Evolutionary conservation across 2,113 vertebrate genomes (phyloP).

Genomic region (Ailuropoda melanoleuca): DNA sequence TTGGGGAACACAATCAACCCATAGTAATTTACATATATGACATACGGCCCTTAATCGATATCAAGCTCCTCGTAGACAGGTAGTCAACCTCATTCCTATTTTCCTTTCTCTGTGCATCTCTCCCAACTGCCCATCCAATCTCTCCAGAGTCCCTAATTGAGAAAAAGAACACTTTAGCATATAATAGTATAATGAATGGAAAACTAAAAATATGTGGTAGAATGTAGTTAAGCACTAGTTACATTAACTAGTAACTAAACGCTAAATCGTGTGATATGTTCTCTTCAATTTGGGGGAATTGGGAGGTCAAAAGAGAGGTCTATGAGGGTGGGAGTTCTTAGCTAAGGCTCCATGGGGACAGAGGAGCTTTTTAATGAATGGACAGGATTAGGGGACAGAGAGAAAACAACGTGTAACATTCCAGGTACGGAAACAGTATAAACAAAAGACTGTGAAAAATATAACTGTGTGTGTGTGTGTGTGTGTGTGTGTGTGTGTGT

Average conservation of each 20-base stretch:
- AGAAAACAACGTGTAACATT: neutral
- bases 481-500: neutral
- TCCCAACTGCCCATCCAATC: neutral
- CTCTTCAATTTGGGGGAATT: neutral
- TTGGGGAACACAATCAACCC: neutral
- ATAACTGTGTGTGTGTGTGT: too few relatives aligned
- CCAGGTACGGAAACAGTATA: neutral
- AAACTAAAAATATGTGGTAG: neutral
- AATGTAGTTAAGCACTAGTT: neutral
- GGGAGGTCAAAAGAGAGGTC: neutral
- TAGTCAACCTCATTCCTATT: neutral
- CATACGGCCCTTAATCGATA: neutral
- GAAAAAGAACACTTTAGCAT: neutral
- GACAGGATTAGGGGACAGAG: neutral
- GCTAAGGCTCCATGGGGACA: neutral
- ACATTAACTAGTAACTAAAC: neutral
- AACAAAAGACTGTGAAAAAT: neutral
- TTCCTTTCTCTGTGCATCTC: neutral
- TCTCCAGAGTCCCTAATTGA: neutral
- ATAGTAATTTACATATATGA: neutral
- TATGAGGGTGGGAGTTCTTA: neutral
- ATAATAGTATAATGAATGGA: neutral
- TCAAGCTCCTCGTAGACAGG: neutral
- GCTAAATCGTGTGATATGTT: neutral
- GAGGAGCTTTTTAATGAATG: neutral